Evolutionary conservation across 2,797 vertebrate species (phyloP), one percentile per base, ranked within the genome.

Genomic region (Enteromius afrohamiltoni): DNA sequence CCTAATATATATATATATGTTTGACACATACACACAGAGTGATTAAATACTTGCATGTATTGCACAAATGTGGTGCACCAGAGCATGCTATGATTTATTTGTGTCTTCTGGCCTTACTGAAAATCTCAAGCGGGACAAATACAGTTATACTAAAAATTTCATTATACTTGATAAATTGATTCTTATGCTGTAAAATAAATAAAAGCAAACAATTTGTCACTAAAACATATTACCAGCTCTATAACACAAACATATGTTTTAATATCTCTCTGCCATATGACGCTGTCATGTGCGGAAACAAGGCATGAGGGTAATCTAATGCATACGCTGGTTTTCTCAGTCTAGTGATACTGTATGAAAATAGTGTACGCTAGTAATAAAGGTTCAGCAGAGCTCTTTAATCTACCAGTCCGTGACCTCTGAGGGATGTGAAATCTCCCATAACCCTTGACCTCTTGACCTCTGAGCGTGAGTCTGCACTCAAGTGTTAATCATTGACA

Each of bases 401-500:
- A 88, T 86, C 82, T 83, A 80, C 31, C 55, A 76, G 31, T 55
- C 16, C 31, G 0, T 75, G 77, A 84, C 85, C 82, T 40, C 31
- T n/a, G 21, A 49, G 40, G 23, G 55, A 76, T 21, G 31, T 85
- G 83, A 81, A 80, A 78, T 83, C 67, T 47, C 69, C 26, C 74
- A 45, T 74, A 65, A 70, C 67, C 34, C 60, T 29, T 51, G 70
- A 82, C 79, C 60, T 53, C 65, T 77, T 65, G 47, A 58, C 76
- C 83, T 80, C 77, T 60, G 68, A 74, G 69, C 6, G n/a, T 79
- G 64, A 67, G 75, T 21, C 53, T 79, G 75, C 71, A 64, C 68
- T 78, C 53, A 71, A 58, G 65, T 83, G 69, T 86, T 80, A 89
- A 87, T 87, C 71, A 80, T 80, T 89, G 79, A 82, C 83, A 76